phyloP scores from a whole-genome alignment of 1,140 invertebrate species.

The Coelopa frigida region DNA sequence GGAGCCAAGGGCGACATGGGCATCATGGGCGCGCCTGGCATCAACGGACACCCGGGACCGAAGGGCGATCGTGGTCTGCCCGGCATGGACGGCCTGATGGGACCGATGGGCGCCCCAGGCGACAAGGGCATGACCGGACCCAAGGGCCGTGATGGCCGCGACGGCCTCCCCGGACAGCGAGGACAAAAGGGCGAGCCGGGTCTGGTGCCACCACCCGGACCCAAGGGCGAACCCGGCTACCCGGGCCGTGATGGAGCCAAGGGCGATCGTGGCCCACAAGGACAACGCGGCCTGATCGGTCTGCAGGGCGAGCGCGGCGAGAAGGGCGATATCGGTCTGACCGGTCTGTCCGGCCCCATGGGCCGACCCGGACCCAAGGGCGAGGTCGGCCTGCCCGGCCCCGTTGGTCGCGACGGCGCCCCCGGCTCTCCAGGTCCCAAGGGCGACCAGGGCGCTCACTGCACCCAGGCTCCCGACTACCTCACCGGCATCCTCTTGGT shows the following conservation, averaged over 20 bases:
- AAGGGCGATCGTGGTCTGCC: constrained; percentile 51
- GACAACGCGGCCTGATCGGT: constrained; percentile 48
- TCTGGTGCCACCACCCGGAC: constrained; percentile 55
- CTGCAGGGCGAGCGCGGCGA: constrained; percentile 50
- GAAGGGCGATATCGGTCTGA: constrained; percentile 46
- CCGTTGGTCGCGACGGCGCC: constrained; percentile 55
- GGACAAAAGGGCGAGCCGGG: constrained; percentile 74
- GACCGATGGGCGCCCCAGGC: constrained; percentile 45
- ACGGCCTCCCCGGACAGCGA: constrained; percentile 52
- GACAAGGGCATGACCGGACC: constrained; percentile 49
- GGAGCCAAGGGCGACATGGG: constrained; percentile 37
- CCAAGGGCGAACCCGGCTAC: constrained; percentile 48
- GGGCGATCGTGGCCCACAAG: constrained; percentile 55
- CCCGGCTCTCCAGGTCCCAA: constrained; percentile 55
- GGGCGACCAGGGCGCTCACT: constrained; percentile 63
- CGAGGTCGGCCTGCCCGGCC: constrained; percentile 52
- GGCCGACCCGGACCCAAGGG: constrained; percentile 51
- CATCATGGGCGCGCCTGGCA: constrained; percentile 23
- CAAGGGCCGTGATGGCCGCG: constrained; percentile 51
- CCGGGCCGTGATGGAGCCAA: constrained; percentile 57
- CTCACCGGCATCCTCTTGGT: constrained; percentile 84
- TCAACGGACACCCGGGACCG: constrained; percentile 36
- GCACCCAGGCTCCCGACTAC: constrained; percentile 62
- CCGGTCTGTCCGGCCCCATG: constrained; percentile 45
- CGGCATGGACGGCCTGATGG: constrained; percentile 31